Conservation (phyloP, 1,140 invertebrate species). For the Propsilocerus akamusi region DNA sequence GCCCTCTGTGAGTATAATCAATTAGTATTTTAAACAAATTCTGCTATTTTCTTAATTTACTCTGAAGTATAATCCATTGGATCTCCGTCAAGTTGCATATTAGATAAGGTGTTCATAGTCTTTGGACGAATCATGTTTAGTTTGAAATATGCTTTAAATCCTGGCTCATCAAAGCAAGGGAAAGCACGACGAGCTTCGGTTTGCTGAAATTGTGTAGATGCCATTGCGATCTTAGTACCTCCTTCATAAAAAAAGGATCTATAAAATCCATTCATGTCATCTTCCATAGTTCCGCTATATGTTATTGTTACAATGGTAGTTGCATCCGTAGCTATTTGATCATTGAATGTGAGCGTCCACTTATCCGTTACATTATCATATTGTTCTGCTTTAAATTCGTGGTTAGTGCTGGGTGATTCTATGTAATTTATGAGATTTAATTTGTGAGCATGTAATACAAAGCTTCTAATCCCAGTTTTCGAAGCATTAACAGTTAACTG, state of each 20-base stretch:
- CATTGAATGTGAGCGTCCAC: slow-evolving; percentile 18
- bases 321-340: slow-evolving; percentile 13
- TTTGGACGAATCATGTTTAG: slow-evolving; percentile 35
- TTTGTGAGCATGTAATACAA: slow-evolving; percentile 44
- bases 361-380: slow-evolving; percentile 13
- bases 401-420: slow-evolving; percentile 14
- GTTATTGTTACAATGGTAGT: slow-evolving; percentile 26
- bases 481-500: slow-evolving; percentile 26
- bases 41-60: neutral
- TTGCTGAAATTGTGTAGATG: slow-evolving; percentile 66
- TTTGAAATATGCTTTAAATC: slow-evolving; percentile 58
- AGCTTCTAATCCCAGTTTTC: slow-evolving; percentile 13
- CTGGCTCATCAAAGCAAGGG: slow-evolving; percentile 79
- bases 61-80: too few relatives aligned
- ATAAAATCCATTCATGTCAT: slow-evolving; percentile 59
- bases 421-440: slow-evolving; percentile 25
- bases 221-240: slow-evolving; percentile 30
- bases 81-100: slow-evolving; percentile 11
- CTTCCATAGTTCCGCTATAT: slow-evolving; percentile 31
- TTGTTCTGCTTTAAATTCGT: slow-evolving; percentile 9
- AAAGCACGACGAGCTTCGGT: slow-evolving; percentile 64
- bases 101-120: slow-evolving; percentile 5
- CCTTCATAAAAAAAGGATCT: slow-evolving; percentile 45
- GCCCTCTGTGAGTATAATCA: neutral
- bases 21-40: neutral